Evolutionary conservation across 2,113 vertebrate genomes (phyloP).

Genomic region (Ptilorrhoa leucosticta): DNA sequence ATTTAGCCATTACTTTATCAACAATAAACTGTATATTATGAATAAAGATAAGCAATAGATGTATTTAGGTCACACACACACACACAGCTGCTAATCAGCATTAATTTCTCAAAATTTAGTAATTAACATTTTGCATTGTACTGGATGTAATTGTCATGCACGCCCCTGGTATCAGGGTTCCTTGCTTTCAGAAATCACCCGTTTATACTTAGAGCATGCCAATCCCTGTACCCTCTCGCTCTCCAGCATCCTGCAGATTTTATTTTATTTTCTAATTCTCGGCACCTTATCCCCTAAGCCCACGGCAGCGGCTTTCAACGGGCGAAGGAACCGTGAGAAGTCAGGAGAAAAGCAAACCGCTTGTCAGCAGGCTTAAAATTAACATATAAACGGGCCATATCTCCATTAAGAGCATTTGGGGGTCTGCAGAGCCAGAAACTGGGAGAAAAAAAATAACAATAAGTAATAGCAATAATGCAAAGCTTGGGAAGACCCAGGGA

Average conservation of each 20-base stretch:
- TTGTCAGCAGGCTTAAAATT: constrained; percentile 44
- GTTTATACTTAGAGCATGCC: background rate
- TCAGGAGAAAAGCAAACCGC: constrained; percentile 35
- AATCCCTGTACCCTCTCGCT: background rate
- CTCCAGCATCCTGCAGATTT: constrained; percentile 24
- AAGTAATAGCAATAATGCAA: background rate
- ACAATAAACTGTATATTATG: constrained; percentile 34
- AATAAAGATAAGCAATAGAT: constrained; percentile 50
- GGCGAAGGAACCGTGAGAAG: background rate
- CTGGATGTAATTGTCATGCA: constrained; percentile 32
- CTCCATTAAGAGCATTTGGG: constrained; percentile 6
- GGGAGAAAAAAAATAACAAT: background rate
- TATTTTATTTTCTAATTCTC: constrained; percentile 44
- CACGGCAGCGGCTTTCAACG: background rate
- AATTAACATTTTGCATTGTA: constrained; percentile 56
- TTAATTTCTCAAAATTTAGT: constrained; percentile 48
- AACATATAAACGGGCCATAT: constrained; percentile 10
- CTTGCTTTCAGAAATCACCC: constrained; percentile 17
- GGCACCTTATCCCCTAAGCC: constrained; percentile 41
- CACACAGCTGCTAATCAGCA: constrained; percentile 41
- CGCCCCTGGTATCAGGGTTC: background rate
- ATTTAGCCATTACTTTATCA: background rate
- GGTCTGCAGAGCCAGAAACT: background rate
- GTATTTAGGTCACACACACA: constrained; percentile 56
- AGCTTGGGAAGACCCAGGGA: background rate